A percentile compares a stretch with the other conserved stretches of the same genome.
Evolutionary conservation across 2,113 vertebrate species (phyloP).

Genomic region (Scolopax mira): DNA sequence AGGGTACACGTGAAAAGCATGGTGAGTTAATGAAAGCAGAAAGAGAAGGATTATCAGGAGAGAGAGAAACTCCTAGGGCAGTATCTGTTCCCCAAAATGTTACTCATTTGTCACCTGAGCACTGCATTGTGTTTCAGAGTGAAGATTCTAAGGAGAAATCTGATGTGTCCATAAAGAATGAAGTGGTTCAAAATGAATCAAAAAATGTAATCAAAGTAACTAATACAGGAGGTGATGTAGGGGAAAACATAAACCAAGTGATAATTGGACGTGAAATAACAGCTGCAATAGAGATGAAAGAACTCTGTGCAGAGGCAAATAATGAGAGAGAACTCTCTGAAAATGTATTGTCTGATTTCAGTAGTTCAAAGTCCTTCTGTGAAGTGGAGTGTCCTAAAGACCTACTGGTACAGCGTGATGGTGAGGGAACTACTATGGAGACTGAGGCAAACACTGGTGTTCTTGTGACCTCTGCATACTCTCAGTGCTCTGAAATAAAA

Average conservation of each 20-base stretch:
- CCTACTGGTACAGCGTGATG: background rate
- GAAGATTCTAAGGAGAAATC: background rate
- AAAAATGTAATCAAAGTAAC: background rate
- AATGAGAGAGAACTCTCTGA: background rate
- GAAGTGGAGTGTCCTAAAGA: background rate
- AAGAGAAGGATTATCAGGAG: background rate
- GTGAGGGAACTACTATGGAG: background rate
- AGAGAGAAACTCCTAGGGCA: background rate
- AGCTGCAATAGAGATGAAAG: background rate
- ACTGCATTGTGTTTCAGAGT: background rate
- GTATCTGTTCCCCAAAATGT: background rate
- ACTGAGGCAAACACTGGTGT: background rate
- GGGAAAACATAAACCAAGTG: background rate
- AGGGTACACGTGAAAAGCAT: background rate
- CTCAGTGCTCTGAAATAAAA: background rate
- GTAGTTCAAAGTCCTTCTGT: background rate
- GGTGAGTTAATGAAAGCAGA: background rate
- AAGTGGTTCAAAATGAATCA: background rate
- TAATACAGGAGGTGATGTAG: background rate
- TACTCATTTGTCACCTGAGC: background rate
- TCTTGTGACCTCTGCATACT: background rate
- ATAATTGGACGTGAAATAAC: background rate
- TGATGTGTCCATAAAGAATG: background rate
- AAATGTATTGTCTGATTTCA: background rate
- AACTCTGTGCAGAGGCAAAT: background rate